Percentiles rank a stretch among this genome's conserved stretches.
phyloP scores from a whole-genome alignment of 2,113 vertebrate species.

The Sebastes fasciatus region DNA sequence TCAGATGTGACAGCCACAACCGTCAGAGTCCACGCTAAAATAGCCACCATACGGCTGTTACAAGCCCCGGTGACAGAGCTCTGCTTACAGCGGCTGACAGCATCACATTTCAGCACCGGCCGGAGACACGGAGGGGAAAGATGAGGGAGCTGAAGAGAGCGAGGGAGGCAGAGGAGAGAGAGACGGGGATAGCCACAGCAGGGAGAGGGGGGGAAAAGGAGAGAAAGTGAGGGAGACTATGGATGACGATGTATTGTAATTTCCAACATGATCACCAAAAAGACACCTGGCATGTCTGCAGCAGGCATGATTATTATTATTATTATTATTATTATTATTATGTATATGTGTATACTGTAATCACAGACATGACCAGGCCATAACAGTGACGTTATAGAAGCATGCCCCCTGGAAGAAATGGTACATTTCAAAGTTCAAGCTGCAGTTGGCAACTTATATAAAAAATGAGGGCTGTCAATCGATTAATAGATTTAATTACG shows the following conservation, averaged over 20 bases:
- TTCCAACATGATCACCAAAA: slow-evolving; percentile 6
- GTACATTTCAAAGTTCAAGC: too few species aligned
- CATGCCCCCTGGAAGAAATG: too few species aligned
- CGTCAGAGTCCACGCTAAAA: slow-evolving; percentile 76
- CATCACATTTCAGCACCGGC: slow-evolving; percentile 63
- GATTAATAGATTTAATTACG: too few species aligned
- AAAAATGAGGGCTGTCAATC: too few species aligned
- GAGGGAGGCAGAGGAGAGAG: not conserved
- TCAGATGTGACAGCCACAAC: slow-evolving; percentile 82
- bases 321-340: too few species aligned
- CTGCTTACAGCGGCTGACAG: slow-evolving; percentile 73
- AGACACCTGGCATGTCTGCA: slow-evolving; percentile 15
- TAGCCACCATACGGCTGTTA: slow-evolving; percentile 78
- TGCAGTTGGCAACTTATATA: too few species aligned
- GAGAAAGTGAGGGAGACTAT: not conserved
- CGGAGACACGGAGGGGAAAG: not conserved
- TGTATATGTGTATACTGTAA: too few species aligned
- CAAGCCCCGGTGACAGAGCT: slow-evolving; percentile 71
- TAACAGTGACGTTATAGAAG: too few species aligned
- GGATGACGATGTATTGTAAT: slow-evolving; percentile 3
- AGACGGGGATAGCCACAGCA: not conserved
- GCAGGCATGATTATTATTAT: too few species aligned
- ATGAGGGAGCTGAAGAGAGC: slow-evolving; percentile 1
- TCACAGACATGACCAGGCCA: too few species aligned
- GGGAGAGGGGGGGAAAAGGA: not conserved